Percentiles rank a stretch among this genome's conserved stretches.
Conservation (phyloP, 2,797 vertebrate species). For the Cottoperca gobio region DNA sequence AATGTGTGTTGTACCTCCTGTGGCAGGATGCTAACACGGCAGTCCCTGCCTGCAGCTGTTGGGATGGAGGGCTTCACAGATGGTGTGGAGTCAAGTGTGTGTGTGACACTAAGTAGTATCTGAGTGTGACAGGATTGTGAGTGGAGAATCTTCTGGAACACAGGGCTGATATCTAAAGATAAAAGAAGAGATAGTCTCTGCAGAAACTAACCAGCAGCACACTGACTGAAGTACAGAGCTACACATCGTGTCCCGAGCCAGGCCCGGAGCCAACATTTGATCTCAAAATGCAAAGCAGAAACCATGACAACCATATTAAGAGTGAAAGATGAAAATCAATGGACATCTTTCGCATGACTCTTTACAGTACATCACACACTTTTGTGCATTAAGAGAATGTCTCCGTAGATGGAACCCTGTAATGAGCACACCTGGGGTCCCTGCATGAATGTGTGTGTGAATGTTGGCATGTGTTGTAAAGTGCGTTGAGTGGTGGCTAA, state of each 20-base stretch:
- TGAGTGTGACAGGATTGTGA: constrained; percentile 63
- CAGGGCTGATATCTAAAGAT: not conserved
- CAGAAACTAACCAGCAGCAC: not conserved
- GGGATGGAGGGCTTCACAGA: constrained; percentile 54
- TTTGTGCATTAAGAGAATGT: no score
- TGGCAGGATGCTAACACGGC: not conserved
- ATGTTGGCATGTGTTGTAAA: no score
- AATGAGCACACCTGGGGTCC: no score
- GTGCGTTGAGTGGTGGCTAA: no score
- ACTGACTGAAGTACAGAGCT: not conserved
- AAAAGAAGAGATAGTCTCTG: not conserved
- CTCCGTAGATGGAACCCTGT: no score
- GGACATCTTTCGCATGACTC: not conserved
- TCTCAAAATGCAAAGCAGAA: not conserved
- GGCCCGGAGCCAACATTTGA: not conserved
- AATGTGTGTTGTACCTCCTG: not conserved
- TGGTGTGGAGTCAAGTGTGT: constrained; percentile 68
- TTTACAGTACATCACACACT: not conserved
- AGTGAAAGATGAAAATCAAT: not conserved
- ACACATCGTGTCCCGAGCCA: not conserved
- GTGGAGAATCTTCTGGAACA: constrained; percentile 27
- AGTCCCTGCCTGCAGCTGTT: constrained; percentile 1
- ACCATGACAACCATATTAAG: not conserved
- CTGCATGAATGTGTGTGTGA: no score
- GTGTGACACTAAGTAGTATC: constrained; percentile 75